These are phyloP conservation scores for Morone saxatilis DNA, from an alignment of 2,113 vertebrate species.

Conservation along the genomic window DNA sequence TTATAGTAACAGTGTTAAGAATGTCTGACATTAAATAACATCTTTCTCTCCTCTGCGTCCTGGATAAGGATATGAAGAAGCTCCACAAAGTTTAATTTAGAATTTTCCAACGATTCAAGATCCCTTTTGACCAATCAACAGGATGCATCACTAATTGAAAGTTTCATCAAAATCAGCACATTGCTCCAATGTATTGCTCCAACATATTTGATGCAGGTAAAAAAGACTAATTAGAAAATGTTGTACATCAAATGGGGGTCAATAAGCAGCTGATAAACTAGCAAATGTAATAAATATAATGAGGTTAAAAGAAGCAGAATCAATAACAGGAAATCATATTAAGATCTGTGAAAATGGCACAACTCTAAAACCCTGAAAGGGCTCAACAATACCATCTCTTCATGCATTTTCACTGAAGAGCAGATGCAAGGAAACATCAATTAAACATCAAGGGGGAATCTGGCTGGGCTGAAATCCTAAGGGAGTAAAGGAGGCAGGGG, in stretches of 20 bases:
- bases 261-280: not conserved
- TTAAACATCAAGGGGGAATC: conserved; percentile 21
- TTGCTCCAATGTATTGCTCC: too few species aligned
- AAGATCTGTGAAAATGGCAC: not conserved
- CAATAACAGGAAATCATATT: not conserved
- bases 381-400: not conserved
- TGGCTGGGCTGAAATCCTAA: not conserved
- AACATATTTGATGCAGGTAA: too few species aligned
- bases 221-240: not conserved
- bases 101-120: conserved; percentile 26
- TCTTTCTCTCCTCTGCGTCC: conserved; percentile 26
- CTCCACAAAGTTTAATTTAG: conserved; percentile 50
- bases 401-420: conserved; percentile 3
- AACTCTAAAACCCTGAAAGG: not conserved
- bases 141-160: too few species aligned
- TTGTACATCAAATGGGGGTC: too few species aligned
- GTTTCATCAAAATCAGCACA: not conserved
- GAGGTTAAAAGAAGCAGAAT: not conserved
- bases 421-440: conserved; percentile 12
- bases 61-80: conserved; percentile 30
- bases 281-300: not conserved
- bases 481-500: not conserved
- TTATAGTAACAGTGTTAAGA: not conserved
- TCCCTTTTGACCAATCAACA: not conserved
- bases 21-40: conserved; percentile 50